Evolutionary conservation across 1,140 invertebrate species (phyloP), one percentile per base, ranked within the genome.

Genomic region (Saxidomus purpurata): DNA sequence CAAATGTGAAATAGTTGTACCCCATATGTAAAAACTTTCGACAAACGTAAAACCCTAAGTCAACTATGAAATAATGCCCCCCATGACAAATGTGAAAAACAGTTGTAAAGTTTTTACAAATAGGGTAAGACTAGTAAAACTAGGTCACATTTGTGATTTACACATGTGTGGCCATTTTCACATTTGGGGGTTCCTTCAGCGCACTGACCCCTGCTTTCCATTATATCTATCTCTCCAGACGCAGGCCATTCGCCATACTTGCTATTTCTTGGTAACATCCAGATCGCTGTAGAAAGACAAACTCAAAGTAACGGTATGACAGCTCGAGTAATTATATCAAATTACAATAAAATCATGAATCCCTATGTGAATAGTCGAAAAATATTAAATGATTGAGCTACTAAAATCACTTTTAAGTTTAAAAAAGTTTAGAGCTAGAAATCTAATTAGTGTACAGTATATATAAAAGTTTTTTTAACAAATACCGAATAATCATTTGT

Each of bases 201-300:
- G 4, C 15, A 55, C 11, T 49, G 67, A 91, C 93, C 94, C 93
- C 90, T 93, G 69, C 80, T 91, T 91, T 96, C 95, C 74, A 93
- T 93, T 22, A 96, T 93, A 83, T 96, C 95, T 34, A 95, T 95
- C 90, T 95, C 95, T 49, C 95, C 95, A 89, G 93, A 93, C 34
- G 89, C 36, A 34, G 95, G 95, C 95, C 95, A 95, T 13, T 82
- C 90, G 28, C 94, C 94, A 82, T 95, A 95, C 19, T 52, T 77
- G 40, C 82, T 87, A 34, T 92, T 49, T 43, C 85, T 86, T 43
- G 95, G 94, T 91, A 95, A 90, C 94, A 96, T 93, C 95, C 95
- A 96, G 69, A 96, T 93, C 59, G 95, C 95, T 94, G 28, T 31
- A 49, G n/a, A n/a, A n/a, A n/a, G n/a, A n/a, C n/a, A n/a, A n/a